These are phyloP conservation scores for Antechinus stuartii DNA, from an alignment of 2,113 vertebrate genomes.

Conservation along the genomic window DNA sequence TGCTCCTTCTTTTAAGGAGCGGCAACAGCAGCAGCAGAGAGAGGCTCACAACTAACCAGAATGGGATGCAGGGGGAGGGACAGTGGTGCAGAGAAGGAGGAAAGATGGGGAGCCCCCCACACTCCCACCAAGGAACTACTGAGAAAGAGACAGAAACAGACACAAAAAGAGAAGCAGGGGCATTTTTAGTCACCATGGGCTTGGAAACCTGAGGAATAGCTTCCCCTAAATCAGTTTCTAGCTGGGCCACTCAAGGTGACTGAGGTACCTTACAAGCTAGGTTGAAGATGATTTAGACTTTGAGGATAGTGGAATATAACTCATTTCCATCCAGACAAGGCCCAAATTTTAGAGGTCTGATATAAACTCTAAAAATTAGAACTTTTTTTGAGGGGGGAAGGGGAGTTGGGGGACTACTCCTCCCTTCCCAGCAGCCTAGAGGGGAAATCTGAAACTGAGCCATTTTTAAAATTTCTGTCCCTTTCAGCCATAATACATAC, in stretches of 20 bases:
- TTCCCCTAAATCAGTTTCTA: neutral
- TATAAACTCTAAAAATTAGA: conserved; percentile 1
- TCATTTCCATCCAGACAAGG: neutral
- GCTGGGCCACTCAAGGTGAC: neutral
- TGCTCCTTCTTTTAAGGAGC: conserved; percentile 47
- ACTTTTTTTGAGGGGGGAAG: neutral
- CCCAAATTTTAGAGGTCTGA: neutral
- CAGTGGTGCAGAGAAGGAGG: neutral
- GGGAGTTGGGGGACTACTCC: neutral
- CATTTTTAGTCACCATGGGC: neutral
- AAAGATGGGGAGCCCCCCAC: neutral
- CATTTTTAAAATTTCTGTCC: neutral
- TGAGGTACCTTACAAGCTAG: neutral
- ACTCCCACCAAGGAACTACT: neutral
- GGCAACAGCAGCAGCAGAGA: conserved; percentile 7
- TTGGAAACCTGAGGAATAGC: neutral
- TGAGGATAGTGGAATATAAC: neutral
- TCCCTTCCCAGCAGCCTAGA: neutral
- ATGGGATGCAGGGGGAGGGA: conserved; percentile 16
- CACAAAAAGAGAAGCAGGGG: neutral
- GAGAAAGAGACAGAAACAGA: neutral
- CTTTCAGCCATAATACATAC: neutral
- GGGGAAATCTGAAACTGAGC: neutral
- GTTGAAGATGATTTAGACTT: neutral
- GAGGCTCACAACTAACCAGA: conserved; percentile 4